Conservation (phyloP, 2,888 invertebrate genomes). For the Metallyticus violacea region DNA sequence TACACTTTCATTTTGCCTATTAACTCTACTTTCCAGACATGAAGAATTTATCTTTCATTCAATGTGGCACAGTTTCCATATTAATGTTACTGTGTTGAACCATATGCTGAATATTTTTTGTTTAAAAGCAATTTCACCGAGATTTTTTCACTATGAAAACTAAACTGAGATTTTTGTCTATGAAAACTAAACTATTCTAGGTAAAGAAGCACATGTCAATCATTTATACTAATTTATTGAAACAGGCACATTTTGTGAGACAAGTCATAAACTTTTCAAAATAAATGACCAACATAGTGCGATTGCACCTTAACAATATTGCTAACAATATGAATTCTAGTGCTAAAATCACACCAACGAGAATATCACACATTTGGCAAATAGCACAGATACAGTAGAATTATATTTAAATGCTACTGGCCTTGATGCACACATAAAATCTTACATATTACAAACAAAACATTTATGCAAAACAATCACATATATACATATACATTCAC, state of each 20-base stretch:
- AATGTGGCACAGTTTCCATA: no score
- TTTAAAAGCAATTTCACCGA: no score
- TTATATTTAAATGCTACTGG: background rate
- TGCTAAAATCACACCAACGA: constrained; percentile 8
- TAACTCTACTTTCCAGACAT: no score
- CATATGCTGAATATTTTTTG: no score
- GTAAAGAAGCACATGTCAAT: background rate
- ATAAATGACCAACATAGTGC: background rate
- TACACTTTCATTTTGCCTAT: no score
- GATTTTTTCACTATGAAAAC: no score
- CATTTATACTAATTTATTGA: constrained; percentile 9
- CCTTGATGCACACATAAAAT: background rate
- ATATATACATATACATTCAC: background rate
- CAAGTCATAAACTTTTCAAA: background rate
- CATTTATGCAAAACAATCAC: background rate
- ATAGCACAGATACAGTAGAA: background rate
- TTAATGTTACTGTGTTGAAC: no score
- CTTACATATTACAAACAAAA: background rate
- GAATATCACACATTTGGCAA: constrained; percentile 15
- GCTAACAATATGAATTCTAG: constrained; percentile 8
- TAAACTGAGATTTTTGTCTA: no score
- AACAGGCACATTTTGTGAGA: constrained; percentile 19
- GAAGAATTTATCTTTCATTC: no score
- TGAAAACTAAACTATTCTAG: no score
- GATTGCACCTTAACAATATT: constrained; percentile 6